Evolutionary conservation across 2,113 vertebrate species (phyloP).

Genomic region (Ginglymostoma cirratum): DNA sequence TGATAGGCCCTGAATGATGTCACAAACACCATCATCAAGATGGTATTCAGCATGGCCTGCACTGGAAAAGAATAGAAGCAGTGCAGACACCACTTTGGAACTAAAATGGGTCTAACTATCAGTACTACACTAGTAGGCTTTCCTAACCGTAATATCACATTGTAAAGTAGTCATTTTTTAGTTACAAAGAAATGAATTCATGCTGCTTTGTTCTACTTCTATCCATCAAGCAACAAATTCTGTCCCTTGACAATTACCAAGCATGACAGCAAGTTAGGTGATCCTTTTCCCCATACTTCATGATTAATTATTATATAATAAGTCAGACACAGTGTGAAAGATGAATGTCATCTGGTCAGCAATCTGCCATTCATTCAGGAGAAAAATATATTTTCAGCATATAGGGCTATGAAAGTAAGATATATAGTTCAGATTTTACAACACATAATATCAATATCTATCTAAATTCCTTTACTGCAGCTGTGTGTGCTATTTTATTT

Average conservation of each 20-base stretch:
- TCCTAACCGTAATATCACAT: neutral
- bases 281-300: neutral
- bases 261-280: neutral
- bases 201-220: neutral
- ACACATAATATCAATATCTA: neutral
- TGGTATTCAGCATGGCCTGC: neutral
- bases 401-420: neutral
- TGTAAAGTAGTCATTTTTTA: neutral
- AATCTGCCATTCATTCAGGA: constrained; percentile 21
- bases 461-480: neutral
- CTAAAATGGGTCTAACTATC: neutral
- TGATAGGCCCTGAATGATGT: neutral
- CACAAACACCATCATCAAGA: neutral
- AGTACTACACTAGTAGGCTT: neutral
- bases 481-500: neutral
- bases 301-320: constrained; percentile 14
- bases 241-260: neutral
- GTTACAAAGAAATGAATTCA: constrained; percentile 1
- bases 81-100: neutral
- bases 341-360: constrained; percentile 11
- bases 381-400: neutral
- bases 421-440: neutral
- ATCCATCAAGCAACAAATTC: neutral
- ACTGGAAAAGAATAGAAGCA: neutral
- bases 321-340: neutral